Percentiles rank a stretch among this genome's conserved stretches.
Conservation (phyloP, 2,113 vertebrate species). For the Chamaea fasciata region DNA sequence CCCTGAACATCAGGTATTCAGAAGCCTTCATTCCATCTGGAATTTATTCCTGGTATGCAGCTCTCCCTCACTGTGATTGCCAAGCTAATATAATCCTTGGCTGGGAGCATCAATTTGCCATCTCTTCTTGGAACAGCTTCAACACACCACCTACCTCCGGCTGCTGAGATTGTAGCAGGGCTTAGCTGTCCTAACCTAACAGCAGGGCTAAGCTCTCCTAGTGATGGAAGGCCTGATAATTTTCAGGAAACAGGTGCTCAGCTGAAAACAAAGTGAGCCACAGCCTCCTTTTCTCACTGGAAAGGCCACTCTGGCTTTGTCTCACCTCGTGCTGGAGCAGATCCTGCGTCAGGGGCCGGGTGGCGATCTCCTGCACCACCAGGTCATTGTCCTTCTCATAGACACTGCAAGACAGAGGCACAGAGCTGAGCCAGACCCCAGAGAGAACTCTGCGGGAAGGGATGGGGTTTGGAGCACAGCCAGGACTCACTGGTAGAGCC, state of each 20-base stretch:
- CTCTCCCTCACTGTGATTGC: neutral
- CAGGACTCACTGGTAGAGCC: slow-evolving; percentile 81
- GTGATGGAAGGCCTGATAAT: neutral
- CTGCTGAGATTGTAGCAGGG: neutral
- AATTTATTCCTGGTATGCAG: neutral
- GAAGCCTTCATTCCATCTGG: neutral
- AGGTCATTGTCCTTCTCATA: slow-evolving; percentile 79
- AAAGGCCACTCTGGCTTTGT: neutral
- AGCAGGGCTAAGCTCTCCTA: neutral
- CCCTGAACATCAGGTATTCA: neutral
- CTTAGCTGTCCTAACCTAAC: neutral
- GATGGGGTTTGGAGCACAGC: neutral
- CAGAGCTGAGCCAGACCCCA: neutral
- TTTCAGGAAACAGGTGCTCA: neutral
- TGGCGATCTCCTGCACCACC: slow-evolving; percentile 86
- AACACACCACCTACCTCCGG: neutral
- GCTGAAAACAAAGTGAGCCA: neutral
- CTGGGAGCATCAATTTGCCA: neutral
- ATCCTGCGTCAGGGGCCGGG: slow-evolving; percentile 83
- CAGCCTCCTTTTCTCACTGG: accelerated
- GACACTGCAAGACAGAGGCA: slow-evolving; percentile 71
- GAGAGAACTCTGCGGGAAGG: accelerated
- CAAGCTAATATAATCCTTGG: neutral
- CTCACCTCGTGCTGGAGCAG: slow-evolving; percentile 83
- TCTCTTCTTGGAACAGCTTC: neutral